These are phyloP conservation scores for Clavelina lepadiformis DNA, from an alignment of 23 tunicate species.

Conservation along the genomic window DNA sequence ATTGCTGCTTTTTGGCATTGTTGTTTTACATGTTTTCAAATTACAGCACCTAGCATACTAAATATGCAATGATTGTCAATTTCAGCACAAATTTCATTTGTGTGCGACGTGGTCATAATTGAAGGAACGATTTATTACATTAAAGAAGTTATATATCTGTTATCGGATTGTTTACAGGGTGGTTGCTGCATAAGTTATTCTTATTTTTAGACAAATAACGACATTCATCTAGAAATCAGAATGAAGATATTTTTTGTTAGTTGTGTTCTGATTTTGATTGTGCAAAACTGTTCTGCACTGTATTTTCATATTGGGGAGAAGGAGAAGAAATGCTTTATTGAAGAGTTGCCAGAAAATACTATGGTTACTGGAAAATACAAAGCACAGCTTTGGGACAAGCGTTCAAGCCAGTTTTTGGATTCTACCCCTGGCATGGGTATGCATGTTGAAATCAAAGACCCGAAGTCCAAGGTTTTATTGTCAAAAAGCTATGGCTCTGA, in stretches of 20 bases:
- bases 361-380: constrained; percentile 47
- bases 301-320: constrained; percentile 46
- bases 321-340: constrained; percentile 61
- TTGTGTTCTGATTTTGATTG: constrained; percentile 1
- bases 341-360: constrained; percentile 58
- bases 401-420: constrained; percentile 12
- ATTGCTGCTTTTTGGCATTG: no score
- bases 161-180: no score
- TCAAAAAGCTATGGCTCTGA: constrained; percentile 42
- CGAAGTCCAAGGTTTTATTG: constrained; percentile 26
- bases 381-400: constrained; percentile 43
- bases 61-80: no score
- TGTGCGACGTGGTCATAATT: no score
- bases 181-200: no score
- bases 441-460: constrained; percentile 58
- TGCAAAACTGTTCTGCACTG: constrained; percentile 14
- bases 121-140: no score
- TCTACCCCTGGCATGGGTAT: constrained; percentile 59
- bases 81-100: no score
- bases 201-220: no score
- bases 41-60: no score
- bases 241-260: neutral
- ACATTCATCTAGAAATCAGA: no score
- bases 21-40: no score
- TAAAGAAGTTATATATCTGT: no score